phyloP scores from a whole-genome alignment of 2,888 invertebrate species.

The Brassicogethes aeneus region DNA sequence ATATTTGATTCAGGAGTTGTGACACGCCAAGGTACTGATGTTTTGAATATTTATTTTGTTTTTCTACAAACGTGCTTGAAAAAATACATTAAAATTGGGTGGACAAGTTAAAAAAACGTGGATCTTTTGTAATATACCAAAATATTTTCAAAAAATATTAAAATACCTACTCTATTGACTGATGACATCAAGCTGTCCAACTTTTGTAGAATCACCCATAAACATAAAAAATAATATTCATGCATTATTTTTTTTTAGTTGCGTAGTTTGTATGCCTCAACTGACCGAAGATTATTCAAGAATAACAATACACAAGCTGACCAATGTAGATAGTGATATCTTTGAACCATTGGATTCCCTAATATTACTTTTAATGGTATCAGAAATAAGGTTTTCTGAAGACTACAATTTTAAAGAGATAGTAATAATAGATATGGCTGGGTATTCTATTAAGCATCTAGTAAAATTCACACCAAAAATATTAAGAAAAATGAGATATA shows the following conservation, averaged over 20 bases:
- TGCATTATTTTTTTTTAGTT: not conserved
- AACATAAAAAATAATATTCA: no score
- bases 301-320: slow-evolving; percentile 4
- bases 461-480: slow-evolving; percentile 5
- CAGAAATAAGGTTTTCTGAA: slow-evolving; percentile 1
- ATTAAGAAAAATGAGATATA: slow-evolving; percentile 2
- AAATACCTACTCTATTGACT: no score
- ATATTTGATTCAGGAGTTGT: no score
- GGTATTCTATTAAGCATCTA: slow-evolving; percentile 4
- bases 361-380: slow-evolving; percentile 1
- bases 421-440: slow-evolving; percentile 2
- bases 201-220: no score
- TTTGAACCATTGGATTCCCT: slow-evolving; percentile 3
- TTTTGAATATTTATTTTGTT: no score
- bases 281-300: not conserved
- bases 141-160: no score
- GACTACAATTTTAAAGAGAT: slow-evolving; percentile 2
- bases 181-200: no score
- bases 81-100: no score
- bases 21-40: no score
- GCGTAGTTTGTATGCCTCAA: not conserved
- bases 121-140: no score
- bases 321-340: slow-evolving; percentile 4
- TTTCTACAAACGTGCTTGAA: no score
- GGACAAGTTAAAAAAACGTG: no score